Evolutionary conservation across 1,140 invertebrate species (phyloP).

Genomic region (Gryon sp.): DNA sequence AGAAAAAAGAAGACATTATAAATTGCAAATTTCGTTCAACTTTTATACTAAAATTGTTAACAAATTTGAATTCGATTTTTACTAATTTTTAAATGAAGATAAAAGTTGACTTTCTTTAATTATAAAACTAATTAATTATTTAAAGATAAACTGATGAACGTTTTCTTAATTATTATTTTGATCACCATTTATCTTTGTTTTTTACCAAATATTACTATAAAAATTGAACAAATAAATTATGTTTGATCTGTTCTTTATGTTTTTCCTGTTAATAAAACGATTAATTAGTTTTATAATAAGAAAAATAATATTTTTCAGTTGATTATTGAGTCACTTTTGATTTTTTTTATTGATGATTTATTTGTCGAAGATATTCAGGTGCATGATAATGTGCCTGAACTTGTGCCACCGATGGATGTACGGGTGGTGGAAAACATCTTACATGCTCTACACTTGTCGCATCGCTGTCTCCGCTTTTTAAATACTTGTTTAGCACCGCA

Average conservation of each 20-base stretch:
- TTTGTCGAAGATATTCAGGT: constrained; percentile 81
- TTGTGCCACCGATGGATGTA: constrained; percentile 86
- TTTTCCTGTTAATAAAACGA: too few relatives aligned
- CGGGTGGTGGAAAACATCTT: constrained; percentile 96
- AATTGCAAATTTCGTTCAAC: too few relatives aligned
- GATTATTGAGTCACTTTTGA: too few relatives aligned
- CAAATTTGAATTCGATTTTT: too few relatives aligned
- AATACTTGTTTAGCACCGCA: constrained; percentile 96
- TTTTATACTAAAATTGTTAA: too few relatives aligned
- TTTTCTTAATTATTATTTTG: background rate
- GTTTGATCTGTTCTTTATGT: too few relatives aligned
- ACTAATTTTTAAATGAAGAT: too few relatives aligned
- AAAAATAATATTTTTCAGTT: background rate
- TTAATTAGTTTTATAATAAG: constrained; percentile 6
- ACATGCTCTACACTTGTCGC: constrained; percentile 96
- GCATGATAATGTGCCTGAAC: constrained; percentile 82
- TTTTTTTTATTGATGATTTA: constrained; percentile 75
- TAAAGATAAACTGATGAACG: background rate
- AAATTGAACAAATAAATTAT: too few relatives aligned
- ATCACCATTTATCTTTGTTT: too few relatives aligned
- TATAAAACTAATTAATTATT: background rate
- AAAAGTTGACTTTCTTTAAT: background rate
- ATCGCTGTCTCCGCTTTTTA: constrained; percentile 91
- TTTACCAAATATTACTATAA: too few relatives aligned
- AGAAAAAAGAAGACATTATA: too few relatives aligned